Evolutionary conservation across 2,797 vertebrate species (phyloP).

Genomic region (Sus cebifrons): DNA sequence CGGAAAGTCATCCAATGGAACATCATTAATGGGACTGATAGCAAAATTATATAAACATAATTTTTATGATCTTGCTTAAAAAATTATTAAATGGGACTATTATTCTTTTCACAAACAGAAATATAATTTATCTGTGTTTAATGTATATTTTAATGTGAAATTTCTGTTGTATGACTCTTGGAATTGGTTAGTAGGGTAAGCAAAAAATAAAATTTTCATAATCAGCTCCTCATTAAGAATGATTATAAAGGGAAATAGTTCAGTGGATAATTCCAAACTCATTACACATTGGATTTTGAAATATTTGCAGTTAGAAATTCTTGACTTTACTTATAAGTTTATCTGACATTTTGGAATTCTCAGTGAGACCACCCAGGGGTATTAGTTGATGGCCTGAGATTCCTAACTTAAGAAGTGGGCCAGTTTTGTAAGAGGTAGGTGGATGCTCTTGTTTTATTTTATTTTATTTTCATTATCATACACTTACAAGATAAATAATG

Average conservation of each 20-base stretch:
- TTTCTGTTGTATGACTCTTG: not conserved
- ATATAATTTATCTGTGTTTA: not conserved
- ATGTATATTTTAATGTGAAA: not conserved
- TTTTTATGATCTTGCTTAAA: not conserved
- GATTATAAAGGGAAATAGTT: not conserved
- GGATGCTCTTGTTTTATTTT: not conserved
- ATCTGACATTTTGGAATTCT: conserved; percentile 10
- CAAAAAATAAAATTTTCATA: not conserved
- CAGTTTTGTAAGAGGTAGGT: not conserved
- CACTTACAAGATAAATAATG: not conserved
- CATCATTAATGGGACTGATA: not conserved
- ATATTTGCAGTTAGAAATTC: not conserved
- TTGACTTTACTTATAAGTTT: not conserved
- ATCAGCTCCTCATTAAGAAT: not conserved
- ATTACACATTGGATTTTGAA: not conserved
- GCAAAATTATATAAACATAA: not conserved
- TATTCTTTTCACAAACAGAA: not conserved
- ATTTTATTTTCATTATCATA: not conserved
- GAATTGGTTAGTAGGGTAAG: not conserved
- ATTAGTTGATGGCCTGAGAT: not conserved
- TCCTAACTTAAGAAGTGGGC: not conserved
- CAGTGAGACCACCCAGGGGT: not conserved
- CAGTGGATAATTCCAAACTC: not conserved
- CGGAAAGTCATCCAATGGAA: not conserved
- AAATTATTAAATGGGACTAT: not conserved